Evolutionary conservation across 2,113 vertebrate species (phyloP).

Genomic region (Eurystomus gularis): DNA sequence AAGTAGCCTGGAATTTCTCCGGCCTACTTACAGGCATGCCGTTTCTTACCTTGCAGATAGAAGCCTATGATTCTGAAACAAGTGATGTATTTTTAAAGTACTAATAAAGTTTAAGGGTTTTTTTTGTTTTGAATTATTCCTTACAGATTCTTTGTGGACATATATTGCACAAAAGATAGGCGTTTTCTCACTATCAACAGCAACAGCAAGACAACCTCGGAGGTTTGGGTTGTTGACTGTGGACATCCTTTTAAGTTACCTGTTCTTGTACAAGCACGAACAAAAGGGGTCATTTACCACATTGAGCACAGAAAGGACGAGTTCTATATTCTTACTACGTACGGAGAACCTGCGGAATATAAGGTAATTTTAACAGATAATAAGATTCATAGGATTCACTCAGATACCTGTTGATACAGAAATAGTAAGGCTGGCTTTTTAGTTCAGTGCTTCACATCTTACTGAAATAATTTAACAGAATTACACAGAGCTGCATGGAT

Average conservation of each 20-base stretch:
- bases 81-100: not conserved
- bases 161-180: constrained; percentile 85
- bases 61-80: not conserved
- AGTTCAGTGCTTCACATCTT: not conserved
- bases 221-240: constrained; percentile 86
- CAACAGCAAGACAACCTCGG: constrained; percentile 89
- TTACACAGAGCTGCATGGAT: not conserved
- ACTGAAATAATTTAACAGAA: not conserved
- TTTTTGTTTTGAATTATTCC: not conserved
- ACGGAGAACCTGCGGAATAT: constrained; percentile 86
- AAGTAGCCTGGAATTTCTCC: not conserved
- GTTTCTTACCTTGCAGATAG: not conserved
- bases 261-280: constrained; percentile 82
- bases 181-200: constrained; percentile 89
- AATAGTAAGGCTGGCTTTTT: not conserved
- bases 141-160: constrained; percentile 89
- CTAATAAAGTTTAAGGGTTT: not conserved
- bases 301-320: constrained; percentile 84
- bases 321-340: constrained; percentile 88
- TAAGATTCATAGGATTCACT: not conserved
- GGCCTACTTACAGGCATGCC: not conserved
- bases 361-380: constrained; percentile 67
- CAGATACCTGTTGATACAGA: not conserved
- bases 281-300: constrained; percentile 84
- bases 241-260: constrained; percentile 74